A percentile compares a stretch with the other conserved stretches of the same genome.
These are phyloP conservation scores for Lethocerus indicus DNA, from an alignment of 1,140 invertebrate species.

Conservation along the genomic window DNA sequence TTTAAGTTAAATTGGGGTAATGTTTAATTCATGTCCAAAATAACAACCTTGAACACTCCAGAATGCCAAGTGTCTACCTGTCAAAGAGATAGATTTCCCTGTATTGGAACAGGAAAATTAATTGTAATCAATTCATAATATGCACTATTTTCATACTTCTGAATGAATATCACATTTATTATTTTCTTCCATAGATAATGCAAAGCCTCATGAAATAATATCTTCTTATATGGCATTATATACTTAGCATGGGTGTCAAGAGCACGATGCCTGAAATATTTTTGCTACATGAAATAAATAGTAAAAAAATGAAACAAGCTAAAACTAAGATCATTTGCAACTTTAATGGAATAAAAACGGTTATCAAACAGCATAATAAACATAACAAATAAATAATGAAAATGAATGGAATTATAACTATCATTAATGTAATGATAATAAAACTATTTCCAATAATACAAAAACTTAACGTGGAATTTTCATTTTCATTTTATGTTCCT, in stretches of 20 bases:
- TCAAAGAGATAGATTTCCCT: conserved; percentile 30
- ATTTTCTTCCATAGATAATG: conserved; percentile 60
- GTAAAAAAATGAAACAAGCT: conserved; percentile 21
- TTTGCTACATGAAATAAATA: no score
- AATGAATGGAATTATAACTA: background rate
- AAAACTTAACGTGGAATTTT: no score
- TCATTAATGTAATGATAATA: background rate
- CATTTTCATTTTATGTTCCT: background rate
- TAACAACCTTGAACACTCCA: conserved; percentile 20
- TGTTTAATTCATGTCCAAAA: no score
- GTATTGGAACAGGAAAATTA: conserved; percentile 41
- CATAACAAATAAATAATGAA: background rate
- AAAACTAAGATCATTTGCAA: background rate
- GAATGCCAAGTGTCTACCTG: conserved; percentile 42
- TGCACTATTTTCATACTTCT: conserved; percentile 28
- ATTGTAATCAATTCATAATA: conserved; percentile 52
- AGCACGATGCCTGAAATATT: conserved; percentile 42
- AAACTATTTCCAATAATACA: no score
- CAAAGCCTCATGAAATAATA: conserved; percentile 42
- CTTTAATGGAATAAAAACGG: background rate
- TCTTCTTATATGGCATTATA: conserved; percentile 44
- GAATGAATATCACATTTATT: conserved; percentile 53
- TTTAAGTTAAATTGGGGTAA: no score
- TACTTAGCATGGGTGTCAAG: conserved; percentile 49
- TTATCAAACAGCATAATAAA: background rate